These are phyloP conservation scores for Mionectes macconnelli DNA, from an alignment of 2,113 vertebrate species.

Conservation along the genomic window DNA sequence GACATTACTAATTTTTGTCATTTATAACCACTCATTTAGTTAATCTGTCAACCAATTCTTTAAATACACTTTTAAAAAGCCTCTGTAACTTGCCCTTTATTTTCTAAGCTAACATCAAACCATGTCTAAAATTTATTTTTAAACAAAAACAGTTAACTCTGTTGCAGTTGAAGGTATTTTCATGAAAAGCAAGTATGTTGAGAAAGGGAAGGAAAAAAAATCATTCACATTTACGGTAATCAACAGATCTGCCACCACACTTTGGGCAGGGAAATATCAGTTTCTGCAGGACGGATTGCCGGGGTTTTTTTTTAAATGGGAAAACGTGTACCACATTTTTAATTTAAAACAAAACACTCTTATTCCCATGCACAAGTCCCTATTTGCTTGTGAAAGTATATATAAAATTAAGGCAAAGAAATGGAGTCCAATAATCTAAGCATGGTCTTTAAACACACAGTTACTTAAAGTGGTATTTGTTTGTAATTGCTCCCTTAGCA, in stretches of 20 bases:
- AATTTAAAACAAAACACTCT: not conserved
- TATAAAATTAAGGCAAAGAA: not conserved
- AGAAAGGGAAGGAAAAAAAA: not conserved
- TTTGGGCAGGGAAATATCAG: not conserved
- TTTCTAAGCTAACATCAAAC: not conserved
- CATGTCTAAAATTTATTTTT: not conserved
- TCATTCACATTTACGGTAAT: not conserved
- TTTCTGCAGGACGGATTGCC: not conserved
- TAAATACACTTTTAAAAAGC: not conserved
- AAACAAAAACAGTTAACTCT: not conserved
- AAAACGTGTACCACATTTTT: not conserved
- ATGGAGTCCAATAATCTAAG: not conserved
- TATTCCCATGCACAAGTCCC: rapidly evolving
- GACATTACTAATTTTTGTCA: not conserved
- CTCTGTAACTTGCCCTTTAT: not conserved
- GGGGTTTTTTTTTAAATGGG: not conserved
- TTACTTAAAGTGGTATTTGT: not conserved
- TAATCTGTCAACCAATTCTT: not conserved
- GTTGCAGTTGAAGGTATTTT: not conserved
- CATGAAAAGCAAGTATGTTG: not conserved
- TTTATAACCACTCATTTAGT: not conserved
- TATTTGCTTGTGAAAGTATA: not conserved
- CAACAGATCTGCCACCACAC: not conserved
- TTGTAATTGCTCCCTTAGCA: not conserved
- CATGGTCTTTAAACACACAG: rapidly evolving